Conservation (phyloP, 2,113 vertebrate species). For the Bothrops jararaca region DNA sequence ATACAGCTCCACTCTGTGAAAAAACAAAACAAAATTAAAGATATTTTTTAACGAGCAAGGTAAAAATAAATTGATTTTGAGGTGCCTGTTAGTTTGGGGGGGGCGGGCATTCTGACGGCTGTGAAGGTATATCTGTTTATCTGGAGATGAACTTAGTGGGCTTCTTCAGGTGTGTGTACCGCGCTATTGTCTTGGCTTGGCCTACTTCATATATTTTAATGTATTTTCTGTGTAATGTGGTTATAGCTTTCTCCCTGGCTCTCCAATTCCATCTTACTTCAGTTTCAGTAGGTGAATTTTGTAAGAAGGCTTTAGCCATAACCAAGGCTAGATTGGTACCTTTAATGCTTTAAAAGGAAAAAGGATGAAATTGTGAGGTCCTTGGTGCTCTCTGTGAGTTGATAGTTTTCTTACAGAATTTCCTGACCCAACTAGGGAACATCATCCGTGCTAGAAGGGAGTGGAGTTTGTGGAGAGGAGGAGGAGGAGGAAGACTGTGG, state of each 20-base stretch:
- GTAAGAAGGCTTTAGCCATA: too few species aligned
- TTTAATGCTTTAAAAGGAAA: not conserved
- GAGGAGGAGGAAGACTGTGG: not conserved
- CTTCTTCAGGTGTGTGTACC: not conserved
- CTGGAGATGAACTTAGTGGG: too few species aligned
- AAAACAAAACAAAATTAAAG: not conserved
- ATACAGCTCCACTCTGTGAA: rapidly evolving
- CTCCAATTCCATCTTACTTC: too few species aligned
- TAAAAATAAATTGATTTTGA: not conserved
- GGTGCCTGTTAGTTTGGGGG: not conserved
- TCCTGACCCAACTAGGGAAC: not conserved
- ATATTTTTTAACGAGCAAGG: not conserved
- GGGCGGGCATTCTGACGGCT: not conserved
- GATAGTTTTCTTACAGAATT: not conserved
- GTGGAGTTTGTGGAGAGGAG: too few species aligned
- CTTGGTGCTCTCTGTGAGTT: not conserved
- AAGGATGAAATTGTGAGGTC: not conserved
- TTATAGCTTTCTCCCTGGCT: not conserved
- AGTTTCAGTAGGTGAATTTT: not conserved
- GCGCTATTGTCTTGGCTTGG: too few species aligned
- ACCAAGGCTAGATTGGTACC: not conserved
- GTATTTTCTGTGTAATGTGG: not conserved
- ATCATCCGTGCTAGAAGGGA: not conserved
- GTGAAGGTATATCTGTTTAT: not conserved
- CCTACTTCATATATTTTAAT: not conserved